Base-by-base conservation (phyloP, 2,888 invertebrate species). In the Tenthredo scrophulariae region DNA sequence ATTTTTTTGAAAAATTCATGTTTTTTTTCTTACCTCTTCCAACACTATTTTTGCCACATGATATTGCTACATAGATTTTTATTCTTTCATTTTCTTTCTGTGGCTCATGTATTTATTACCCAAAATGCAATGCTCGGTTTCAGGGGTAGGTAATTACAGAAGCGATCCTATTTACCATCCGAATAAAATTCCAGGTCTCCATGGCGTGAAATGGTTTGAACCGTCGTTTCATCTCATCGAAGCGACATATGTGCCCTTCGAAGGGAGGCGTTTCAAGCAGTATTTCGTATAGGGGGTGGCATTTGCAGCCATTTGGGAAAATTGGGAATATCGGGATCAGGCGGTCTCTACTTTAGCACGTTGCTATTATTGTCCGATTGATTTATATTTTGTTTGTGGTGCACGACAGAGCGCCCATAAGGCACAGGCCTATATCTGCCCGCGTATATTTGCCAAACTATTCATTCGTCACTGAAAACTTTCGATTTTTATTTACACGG, bases 371-470 rank as follows among this genome's bases (percentile, higher is more conserved):
- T 90, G 88, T 88, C 37, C 89, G 91, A 91, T 91, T 93, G 93
- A 93, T 93, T 93, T 93, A 92, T 93, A 92, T 87, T 92, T 92
- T 91, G 90, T 92, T 92, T 92, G 92, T 90, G 87, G 88, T 90
- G 86, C 86, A 65, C 85, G 84, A 46, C 33, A 67, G 85, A 85
- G 80, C 87, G 80, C 86, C 77, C 70, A 72, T 33, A 72, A 72
- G 70, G 70, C 79, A 75, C 26, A 75, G 75, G 46, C 75, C 75
- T 43, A 29, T 33, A 3, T 40, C 40, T 29, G 15, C 40, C 13
- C n/a, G 22, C 13, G 18, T 67, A 22, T 67, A 83, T 83, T 50
- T 83, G 83, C 83, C 46, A 70, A 83, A 70, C 67, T 46, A 67
- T 62, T 80, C 80, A 80, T 80, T 80, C 40, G 62, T 80, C 80